These are phyloP conservation scores for Myopa tessellatipennis DNA, from an alignment of 2,888 invertebrate genomes.

Conservation along the genomic window DNA sequence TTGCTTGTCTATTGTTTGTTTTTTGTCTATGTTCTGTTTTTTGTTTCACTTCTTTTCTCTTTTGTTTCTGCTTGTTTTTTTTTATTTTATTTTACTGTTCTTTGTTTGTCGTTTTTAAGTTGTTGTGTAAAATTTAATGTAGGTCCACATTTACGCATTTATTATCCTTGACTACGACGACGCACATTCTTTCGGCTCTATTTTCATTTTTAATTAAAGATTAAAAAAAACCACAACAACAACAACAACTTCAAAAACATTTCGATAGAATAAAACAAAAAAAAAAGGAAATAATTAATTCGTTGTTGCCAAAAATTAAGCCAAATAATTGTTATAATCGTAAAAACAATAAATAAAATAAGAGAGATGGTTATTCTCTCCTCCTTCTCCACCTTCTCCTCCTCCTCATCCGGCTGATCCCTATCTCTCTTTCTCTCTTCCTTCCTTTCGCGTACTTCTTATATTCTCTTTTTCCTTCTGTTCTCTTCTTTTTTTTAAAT, in stretches of 20 bases:
- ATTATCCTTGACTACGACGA: constrained; percentile 2
- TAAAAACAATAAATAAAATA: no score
- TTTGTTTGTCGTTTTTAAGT: constrained; percentile 38
- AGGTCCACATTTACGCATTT: constrained; percentile 46
- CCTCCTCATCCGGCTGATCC: no score
- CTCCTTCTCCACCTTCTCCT: no score
- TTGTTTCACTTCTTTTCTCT: background rate
- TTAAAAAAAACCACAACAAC: background rate
- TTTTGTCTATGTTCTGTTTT: background rate
- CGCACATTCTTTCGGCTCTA: background rate
- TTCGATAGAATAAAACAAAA: background rate
- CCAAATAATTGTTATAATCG: no score
- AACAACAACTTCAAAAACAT: background rate
- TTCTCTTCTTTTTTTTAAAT: no score
- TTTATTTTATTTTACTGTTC: constrained; percentile 38
- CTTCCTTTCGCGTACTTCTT: no score
- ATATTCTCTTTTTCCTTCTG: no score
- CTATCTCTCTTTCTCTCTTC: no score
- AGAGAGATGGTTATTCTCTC: no score
- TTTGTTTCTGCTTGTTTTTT: constrained; percentile 33
- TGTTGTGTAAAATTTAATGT: constrained; percentile 60
- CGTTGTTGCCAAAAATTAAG: no score
- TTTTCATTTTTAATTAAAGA: background rate
- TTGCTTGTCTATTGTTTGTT: constrained; percentile 40
- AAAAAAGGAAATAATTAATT: no score